Evolutionary conservation across 2,888 invertebrate genomes (phyloP).

Genomic region (Girardia tigrina): DNA sequence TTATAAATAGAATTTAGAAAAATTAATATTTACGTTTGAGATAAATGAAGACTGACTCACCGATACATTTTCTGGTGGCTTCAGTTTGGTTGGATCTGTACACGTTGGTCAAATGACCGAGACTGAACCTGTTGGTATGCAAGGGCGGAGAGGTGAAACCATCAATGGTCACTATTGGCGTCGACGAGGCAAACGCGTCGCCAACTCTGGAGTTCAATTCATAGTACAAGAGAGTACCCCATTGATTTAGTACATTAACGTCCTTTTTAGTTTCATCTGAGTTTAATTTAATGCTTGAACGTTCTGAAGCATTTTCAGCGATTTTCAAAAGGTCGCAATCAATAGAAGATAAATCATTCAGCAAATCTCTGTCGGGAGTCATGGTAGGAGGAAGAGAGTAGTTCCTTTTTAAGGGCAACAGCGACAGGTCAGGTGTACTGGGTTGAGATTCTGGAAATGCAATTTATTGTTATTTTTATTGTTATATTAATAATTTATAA

Average conservation of each 20-base stretch:
- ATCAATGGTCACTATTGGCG: not conserved
- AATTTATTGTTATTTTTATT: too few species aligned
- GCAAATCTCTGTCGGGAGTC: not conserved
- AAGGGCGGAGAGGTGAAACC: not conserved
- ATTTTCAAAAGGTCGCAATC: not conserved
- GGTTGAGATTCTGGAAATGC: too few species aligned
- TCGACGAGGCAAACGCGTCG: not conserved
- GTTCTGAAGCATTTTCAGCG: not conserved
- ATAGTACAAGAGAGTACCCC: not conserved
- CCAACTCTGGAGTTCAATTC: conserved; percentile 6
- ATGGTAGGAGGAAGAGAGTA: not conserved
- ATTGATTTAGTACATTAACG: not conserved
- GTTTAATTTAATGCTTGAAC: not conserved
- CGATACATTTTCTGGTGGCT: conserved; percentile 7
- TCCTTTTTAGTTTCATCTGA: not conserved
- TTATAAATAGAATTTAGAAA: too few species aligned
- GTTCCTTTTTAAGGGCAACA: not conserved
- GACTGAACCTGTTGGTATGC: not conserved
- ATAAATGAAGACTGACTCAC: too few species aligned
- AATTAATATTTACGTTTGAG: too few species aligned
- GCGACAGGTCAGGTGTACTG: too few species aligned
- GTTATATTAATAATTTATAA: too few species aligned
- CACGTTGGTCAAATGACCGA: not conserved
- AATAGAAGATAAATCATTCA: not conserved
- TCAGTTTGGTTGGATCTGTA: not conserved